These are phyloP conservation scores for Clusia tigrina DNA, from an alignment of 2,888 invertebrate species.

Conservation along the genomic window DNA sequence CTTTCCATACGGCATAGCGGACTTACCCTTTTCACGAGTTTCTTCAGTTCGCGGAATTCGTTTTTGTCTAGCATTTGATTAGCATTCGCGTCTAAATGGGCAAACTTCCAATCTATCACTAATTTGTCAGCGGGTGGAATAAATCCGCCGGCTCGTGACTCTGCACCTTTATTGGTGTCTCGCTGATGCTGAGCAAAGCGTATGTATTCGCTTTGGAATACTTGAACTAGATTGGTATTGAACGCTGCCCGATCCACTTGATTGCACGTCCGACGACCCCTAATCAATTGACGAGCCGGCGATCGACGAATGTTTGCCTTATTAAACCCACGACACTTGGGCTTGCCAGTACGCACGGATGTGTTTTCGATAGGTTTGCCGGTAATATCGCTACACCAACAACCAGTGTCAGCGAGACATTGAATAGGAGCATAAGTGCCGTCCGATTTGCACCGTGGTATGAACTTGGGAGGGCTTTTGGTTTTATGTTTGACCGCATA, in stretches of 20 bases:
- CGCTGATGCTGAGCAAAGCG: conserved; percentile 58
- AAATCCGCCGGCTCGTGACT: conserved; percentile 32
- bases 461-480: conserved; percentile 68
- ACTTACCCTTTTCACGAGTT: conserved; percentile 80
- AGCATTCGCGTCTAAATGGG: conserved; percentile 79
- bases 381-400: conserved; percentile 90
- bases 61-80: conserved; percentile 80
- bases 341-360: conserved; percentile 74
- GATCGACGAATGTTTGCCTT: conserved; percentile 71
- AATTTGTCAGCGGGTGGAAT: conserved; percentile 62
- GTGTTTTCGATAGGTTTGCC: conserved; percentile 86
- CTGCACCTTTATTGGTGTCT: conserved; percentile 23
- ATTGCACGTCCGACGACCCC: conserved; percentile 70
- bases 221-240: conserved; percentile 84
- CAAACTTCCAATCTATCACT: conserved; percentile 91
- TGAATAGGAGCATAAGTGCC: conserved; percentile 87
- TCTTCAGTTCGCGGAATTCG: conserved; percentile 83
- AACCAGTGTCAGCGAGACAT: conserved; percentile 80
- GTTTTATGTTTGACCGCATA: conserved; percentile 65
- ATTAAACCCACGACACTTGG: conserved; percentile 72
- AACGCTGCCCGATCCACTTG: conserved; percentile 79
- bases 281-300: conserved; percentile 66
- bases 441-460: conserved; percentile 82
- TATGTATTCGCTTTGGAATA: conserved; percentile 82
- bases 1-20: neutral